Evolutionary conservation across 2,888 invertebrate genomes (phyloP).

Genomic region (Caenorhabditis sulstoni): DNA sequence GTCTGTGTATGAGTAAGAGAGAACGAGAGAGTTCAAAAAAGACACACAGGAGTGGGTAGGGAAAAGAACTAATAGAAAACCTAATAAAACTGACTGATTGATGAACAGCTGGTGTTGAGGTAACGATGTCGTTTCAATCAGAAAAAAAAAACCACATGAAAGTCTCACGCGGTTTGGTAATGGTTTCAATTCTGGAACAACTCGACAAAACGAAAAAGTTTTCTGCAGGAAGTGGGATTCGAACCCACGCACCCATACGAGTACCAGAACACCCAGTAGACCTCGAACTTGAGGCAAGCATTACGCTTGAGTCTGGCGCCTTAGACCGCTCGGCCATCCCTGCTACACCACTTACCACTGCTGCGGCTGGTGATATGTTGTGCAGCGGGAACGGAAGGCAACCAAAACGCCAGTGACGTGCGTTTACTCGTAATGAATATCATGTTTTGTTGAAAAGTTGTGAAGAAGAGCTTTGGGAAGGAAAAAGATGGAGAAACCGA

Average conservation of each 20-base stretch:
- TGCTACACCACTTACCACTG: not conserved
- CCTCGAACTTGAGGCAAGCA: constrained; percentile 23
- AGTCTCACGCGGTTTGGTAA: no score
- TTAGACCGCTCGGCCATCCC: constrained; percentile 81
- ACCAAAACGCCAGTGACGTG: constrained; percentile 3
- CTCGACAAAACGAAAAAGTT: not conserved
- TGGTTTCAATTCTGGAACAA: no score
- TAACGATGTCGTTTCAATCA: not conserved
- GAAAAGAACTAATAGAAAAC: constrained; percentile 15
- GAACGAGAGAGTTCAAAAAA: constrained; percentile 19
- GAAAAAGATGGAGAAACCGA: no score
- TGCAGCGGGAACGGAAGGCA: not conserved
- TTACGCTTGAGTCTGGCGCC: constrained; percentile 81
- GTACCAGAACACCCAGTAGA: constrained; percentile 4
- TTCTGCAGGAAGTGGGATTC: constrained; percentile 71
- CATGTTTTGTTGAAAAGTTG: no score
- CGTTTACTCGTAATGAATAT: no score
- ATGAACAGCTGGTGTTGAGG: no score
- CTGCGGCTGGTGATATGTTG: constrained; percentile 1
- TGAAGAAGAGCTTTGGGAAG: no score
- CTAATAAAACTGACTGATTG: not conserved
- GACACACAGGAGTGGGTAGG: not conserved
- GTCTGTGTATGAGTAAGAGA: no score
- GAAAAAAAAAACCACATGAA: no score
- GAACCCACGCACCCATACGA: constrained; percentile 73